Evolutionary conservation across 23 tunicate genomes (phyloP), one percentile per base, ranked within the genome.

Genomic region (Ciona savignyi): DNA sequence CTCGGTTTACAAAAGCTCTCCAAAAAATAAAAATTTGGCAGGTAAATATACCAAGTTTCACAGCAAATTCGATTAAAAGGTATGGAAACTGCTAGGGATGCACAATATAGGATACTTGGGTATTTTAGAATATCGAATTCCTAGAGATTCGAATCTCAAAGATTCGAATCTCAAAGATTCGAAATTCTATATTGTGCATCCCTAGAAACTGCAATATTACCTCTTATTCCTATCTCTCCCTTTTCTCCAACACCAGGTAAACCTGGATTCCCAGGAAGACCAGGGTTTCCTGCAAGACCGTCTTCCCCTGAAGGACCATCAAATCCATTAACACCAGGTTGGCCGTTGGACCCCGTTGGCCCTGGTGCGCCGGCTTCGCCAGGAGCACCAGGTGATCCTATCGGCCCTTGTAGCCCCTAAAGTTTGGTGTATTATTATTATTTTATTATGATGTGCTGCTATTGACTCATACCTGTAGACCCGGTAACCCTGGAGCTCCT

Each of bases 381-480:
- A 28, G 77, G 82, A n/a, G 75, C 65, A 26, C 97, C 97, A 1
- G 88, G 88, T 63, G 79, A 76, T 20, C 88, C 97, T 1, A 63
- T 25, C 1, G 97, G 90, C 2, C 86, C 89, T 29, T 60, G 49
- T 20, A 87, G 49, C 3, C 95, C 95, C 95, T 87, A 56, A 4
- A 63, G 22, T 9, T 42, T n/a, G n/a, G n/a, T n/a, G n/a, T 15
- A 42, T 42, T 6, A 42, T 6, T 42, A 6, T 42, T 42, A 42
- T 6, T 42, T 42, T n/a, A n/a, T n/a, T n/a, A n/a, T n/a, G n/a
- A n/a, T n/a, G n/a, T n/a, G n/a, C n/a, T n/a, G n/a, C 15, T 42
- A 42, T 42, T 9, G 1, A 6, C 6, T 60, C 74, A 1, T 29
- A 87, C 95, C 78, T 42, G 71, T 33, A 67, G 68, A 25, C 98